Base-by-base conservation (phyloP, 2,888 invertebrate species). In the Melanotus villosus region DNA sequence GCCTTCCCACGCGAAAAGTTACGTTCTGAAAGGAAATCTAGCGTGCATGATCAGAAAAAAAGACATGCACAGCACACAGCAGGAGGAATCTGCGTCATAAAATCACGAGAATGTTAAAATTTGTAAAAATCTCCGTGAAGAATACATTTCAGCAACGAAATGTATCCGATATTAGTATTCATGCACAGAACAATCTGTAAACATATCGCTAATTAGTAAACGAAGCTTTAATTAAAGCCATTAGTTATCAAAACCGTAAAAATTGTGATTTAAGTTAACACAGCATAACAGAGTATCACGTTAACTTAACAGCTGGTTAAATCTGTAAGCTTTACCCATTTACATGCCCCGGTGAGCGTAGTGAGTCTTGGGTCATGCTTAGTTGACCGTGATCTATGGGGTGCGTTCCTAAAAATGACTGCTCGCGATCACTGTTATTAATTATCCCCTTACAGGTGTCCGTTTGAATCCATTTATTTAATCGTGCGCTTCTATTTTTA, bases 351-450 rank as follows among this genome's bases (percentile, higher is more conserved):
- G 67, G 69, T 68, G 70, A 73, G 65, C 75, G 72, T 73, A 71
- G 69, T 74, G 68, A 68, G 70, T 71, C 71, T 56, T 65, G 65
- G 73, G 76, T 77, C 77, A 77, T 74, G 77, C 77, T 77, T 65
- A 72, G 73, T 69, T 70, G 65, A 77, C 77, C 73, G 65, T 65
- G 65, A 58, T 65, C 65, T 65, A 65, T 65, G 58, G 65, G 65
- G 65, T 57, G 65, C 50, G 47, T 58, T 57, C 38, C 45, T 36
- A 58, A 58, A 50, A 59, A 50, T 34, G 47, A 65, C 38, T 58
- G 54, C 57, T 47, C 19, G 12, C 16, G 16, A 30, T 50, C 26
- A 7, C 14, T 52, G 34, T 62, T 62, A 56, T 56, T 56, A 56
- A 56, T 56, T 56, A 38, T 23, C 10, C 19, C 56, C 10, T 56